A percentile compares a stretch with the other conserved stretches of the same genome.
Evolutionary conservation across 1,140 invertebrate species (phyloP).

Genomic region (Myzus persicae): DNA sequence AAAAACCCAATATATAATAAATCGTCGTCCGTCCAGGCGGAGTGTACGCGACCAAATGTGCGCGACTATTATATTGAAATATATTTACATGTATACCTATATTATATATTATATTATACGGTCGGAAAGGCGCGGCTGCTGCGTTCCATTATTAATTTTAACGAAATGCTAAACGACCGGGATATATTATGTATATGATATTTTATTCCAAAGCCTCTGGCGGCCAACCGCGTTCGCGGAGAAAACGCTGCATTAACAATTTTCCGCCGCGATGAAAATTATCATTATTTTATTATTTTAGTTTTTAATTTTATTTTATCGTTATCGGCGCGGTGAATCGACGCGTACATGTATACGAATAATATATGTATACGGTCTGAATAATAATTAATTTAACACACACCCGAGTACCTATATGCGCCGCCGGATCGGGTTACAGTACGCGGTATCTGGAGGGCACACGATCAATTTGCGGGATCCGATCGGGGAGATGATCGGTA

Average conservation of each 20-base stretch:
- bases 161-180: neutral
- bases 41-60: neutral
- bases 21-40: neutral
- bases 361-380: neutral
- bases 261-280: neutral
- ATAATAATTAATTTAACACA: slow-evolving; percentile 17
- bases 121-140: neutral
- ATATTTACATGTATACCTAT: neutral
- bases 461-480: neutral
- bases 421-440: slow-evolving; percentile 6
- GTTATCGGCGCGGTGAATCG: neutral
- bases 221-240: neutral
- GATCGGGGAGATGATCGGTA: slow-evolving; percentile 5
- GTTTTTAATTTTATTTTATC: slow-evolving; percentile 1
- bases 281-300: slow-evolving; percentile 16
- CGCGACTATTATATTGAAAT: neutral
- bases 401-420: neutral
- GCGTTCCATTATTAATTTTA: neutral
- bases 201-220: slow-evolving; percentile 1
- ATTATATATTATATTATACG: slow-evolving; percentile 5
- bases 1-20: neutral
- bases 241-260: slow-evolving; percentile 5
- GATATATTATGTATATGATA: neutral
- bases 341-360: neutral
- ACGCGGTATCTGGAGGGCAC: neutral